Evolutionary conservation across 2,888 invertebrate species (phyloP), one percentile per base, ranked within the genome.

Genomic region (Leuctra nigra): DNA sequence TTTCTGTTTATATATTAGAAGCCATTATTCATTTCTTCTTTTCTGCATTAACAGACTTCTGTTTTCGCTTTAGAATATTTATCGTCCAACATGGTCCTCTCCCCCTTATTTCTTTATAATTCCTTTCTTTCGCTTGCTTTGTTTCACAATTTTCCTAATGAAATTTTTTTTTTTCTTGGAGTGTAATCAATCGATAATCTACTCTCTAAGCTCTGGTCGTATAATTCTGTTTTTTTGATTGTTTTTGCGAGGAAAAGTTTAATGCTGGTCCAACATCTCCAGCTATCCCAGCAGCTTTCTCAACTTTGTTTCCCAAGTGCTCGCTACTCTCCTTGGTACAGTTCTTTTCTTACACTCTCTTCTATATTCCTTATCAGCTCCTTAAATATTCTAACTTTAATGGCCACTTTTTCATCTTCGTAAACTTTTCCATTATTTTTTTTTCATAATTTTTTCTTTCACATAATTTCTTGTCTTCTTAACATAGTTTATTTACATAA

Each of bases 331-430:
- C n/a, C n/a, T n/a, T n/a, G n/a, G n/a, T n/a, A n/a, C n/a, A n/a
- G n/a, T n/a, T n/a, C n/a, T n/a, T n/a, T n/a, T n/a, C n/a, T n/a
- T n/a, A n/a, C 29, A 29, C 6, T 29, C 11, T 29, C 29, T 7
- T 29, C 29, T 11, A 6, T 11, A 29, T 29, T 6, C 11, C 11
- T 29, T 29, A 29, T 29, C 29, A 29, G 6, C 29, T 11, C 29
- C 11, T 29, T 7, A 29, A 29, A 29, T 29, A 29, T 29, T 29
- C 48, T 13, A 24, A 48, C 48, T 29, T 48, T 14, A 48, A 48
- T 48, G 25, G 29, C 14, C 25, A 9, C 33, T 48, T 29, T 14
- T 14, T 48, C 33, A 48, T 48, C 48, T 48, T 48, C 33, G 22
- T 24, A 29, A 14, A 6, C 11, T 29, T 48, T 48, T 46, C 20